Evolutionary conservation across 2,888 invertebrate genomes (phyloP).

Genomic region (Volucella bombylans): DNA sequence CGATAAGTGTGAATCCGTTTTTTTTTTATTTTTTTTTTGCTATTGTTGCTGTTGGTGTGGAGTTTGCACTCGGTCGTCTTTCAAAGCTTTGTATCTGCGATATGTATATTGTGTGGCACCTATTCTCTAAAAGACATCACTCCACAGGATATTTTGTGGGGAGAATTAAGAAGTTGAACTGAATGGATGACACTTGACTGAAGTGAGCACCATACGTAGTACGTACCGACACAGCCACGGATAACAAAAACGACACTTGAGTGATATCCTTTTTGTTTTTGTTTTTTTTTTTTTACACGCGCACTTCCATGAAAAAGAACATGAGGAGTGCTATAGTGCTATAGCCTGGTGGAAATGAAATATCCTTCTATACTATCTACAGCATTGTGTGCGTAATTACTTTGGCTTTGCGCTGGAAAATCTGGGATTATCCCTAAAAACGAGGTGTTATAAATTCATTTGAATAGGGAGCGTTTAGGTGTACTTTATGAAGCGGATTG

Average conservation of each 20-base stretch:
- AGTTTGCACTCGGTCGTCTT: constrained; percentile 24
- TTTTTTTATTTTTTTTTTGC: constrained; percentile 22
- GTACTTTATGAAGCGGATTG: constrained; percentile 38
- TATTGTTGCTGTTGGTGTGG: background rate
- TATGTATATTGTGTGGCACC: constrained; percentile 47
- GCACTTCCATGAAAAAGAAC: background rate
- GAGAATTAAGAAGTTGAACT: constrained; percentile 54
- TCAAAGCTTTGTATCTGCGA: constrained; percentile 51
- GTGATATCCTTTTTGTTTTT: constrained; percentile 31
- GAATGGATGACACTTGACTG: constrained; percentile 55
- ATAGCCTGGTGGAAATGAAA: no score
- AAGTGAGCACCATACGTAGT: constrained; percentile 36
- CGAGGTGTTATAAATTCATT: constrained; percentile 60
- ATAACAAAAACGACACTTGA: background rate
- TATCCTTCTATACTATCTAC: background rate
- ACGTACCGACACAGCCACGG: constrained; percentile 8
- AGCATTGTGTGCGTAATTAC: constrained; percentile 66
- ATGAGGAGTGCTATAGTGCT: constrained; percentile 20
- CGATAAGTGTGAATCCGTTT: constrained; percentile 60
- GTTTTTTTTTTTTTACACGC: background rate
- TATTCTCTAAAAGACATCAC: constrained; percentile 39
- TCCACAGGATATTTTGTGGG: constrained; percentile 37
- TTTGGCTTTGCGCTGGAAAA: constrained; percentile 60
- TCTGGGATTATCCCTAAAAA: constrained; percentile 58
- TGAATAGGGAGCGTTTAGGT: constrained; percentile 58